phyloP scores from a whole-genome alignment of 2,797 vertebrate genomes.

The Lacerta agilis region DNA sequence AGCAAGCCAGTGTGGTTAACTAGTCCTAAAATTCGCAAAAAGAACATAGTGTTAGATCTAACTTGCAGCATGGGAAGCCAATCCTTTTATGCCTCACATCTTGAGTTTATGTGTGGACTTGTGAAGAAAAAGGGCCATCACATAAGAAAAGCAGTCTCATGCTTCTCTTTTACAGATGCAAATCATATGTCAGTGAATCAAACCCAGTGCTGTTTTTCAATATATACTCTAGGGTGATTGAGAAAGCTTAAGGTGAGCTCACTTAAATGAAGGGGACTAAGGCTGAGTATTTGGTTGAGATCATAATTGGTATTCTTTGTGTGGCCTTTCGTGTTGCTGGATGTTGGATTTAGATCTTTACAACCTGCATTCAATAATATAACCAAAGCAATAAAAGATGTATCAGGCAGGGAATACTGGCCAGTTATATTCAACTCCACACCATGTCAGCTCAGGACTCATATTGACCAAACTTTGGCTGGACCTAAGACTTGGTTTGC shows the following conservation, averaged over 20 bases:
- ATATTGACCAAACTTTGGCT: slow-evolving; percentile 42
- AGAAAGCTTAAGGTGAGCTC: slow-evolving; percentile 37
- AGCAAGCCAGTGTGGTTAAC: slow-evolving; percentile 54
- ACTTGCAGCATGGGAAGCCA: slow-evolving; percentile 38
- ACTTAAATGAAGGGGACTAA: slow-evolving; percentile 50
- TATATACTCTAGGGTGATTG: background rate
- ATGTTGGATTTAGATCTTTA: slow-evolving; percentile 60
- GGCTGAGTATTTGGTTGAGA: slow-evolving; percentile 38
- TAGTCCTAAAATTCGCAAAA: slow-evolving; percentile 50
- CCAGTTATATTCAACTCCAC: slow-evolving; percentile 76
- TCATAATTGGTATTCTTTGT: slow-evolving; percentile 43
- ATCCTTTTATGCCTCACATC: slow-evolving; percentile 35
- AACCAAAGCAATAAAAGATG: slow-evolving; percentile 80
- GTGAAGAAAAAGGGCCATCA: slow-evolving; percentile 42
- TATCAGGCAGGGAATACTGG: slow-evolving; percentile 78
- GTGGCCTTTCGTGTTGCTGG: slow-evolving; percentile 63
- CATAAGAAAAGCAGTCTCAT: slow-evolving; percentile 40
- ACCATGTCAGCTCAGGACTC: slow-evolving; percentile 59
- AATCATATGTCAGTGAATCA: slow-evolving; percentile 38
- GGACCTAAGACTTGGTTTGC: slow-evolving; percentile 52
- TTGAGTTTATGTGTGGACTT: slow-evolving; percentile 52
- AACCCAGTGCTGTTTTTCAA: background rate
- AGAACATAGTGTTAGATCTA: slow-evolving; percentile 26
- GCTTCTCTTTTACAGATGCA: slow-evolving; percentile 43
- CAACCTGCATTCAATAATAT: slow-evolving; percentile 73